These are phyloP conservation scores for Eurystomus glaucurus DNA, from an alignment of 2,797 vertebrate genomes.

Conservation along the genomic window DNA sequence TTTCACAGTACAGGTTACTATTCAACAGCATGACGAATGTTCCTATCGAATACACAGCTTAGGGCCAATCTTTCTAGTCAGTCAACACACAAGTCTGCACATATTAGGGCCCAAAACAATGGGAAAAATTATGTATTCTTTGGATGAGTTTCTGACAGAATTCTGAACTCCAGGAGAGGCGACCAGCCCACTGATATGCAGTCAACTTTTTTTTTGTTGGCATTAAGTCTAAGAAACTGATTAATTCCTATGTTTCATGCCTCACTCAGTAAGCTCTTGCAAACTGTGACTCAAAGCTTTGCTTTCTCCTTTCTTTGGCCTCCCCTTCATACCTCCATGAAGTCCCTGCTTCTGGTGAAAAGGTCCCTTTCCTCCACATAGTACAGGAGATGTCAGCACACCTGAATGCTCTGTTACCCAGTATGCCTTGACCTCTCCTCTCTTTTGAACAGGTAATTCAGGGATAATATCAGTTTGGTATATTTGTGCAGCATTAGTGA, in stretches of 20 bases:
- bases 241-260: neutral
- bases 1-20: neutral
- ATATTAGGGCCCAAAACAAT: neutral
- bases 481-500: neutral
- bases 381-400: neutral
- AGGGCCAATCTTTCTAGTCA: neutral
- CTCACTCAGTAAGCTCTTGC: neutral
- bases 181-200: neutral
- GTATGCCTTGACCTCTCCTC: rapidly evolving
- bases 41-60: neutral
- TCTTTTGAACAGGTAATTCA: neutral
- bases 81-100: rapidly evolving
- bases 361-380: neutral
- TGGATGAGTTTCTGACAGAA: neutral
- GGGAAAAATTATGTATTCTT: neutral
- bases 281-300: neutral
- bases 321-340: neutral
- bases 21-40: neutral
- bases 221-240: neutral
- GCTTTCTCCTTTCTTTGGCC: neutral
- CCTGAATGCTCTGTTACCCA: neutral
- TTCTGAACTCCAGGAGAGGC: neutral
- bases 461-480: neutral
- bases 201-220: neutral
- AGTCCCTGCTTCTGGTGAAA: neutral